Conservation (phyloP, 2,113 vertebrate species). For the Psilopogon haemacephalus region DNA sequence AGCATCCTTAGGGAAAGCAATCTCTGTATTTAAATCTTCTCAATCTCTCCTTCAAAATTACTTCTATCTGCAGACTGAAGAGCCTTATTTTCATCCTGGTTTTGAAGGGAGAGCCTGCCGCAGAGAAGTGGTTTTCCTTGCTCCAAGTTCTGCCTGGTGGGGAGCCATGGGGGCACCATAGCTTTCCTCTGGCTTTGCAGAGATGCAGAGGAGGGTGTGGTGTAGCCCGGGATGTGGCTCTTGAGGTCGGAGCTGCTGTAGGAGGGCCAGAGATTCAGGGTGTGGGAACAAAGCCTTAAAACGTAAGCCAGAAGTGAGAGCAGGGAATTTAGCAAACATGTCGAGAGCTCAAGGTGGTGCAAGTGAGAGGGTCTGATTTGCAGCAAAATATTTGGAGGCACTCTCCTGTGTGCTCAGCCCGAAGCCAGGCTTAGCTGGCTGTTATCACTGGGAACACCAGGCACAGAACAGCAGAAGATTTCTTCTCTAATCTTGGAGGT, state of each 20-base stretch:
- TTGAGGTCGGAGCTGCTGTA: neutral
- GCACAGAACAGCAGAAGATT: neutral
- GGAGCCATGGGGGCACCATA: neutral
- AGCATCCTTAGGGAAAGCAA: conserved; percentile 33
- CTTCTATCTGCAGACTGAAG: neutral
- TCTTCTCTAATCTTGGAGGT: neutral
- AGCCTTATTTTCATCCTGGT: conserved; percentile 6
- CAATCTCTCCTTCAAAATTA: conserved; percentile 13
- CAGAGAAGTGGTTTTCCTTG: neutral
- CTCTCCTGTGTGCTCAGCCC: neutral
- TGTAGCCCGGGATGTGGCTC: neutral
- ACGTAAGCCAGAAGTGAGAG: neutral
- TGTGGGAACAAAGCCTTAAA: neutral
- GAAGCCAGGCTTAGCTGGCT: neutral
- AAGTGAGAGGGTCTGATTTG: neutral
- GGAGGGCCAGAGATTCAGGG: neutral
- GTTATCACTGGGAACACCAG: neutral
- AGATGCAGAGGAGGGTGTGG: accelerated
- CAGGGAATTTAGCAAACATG: neutral
- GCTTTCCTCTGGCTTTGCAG: neutral
- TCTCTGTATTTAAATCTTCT: conserved; percentile 52
- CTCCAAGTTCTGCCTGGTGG: neutral
- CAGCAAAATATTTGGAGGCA: conserved; percentile 3
- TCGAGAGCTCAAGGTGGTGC: neutral
- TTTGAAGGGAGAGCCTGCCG: neutral